Percentiles rank a stretch among this genome's conserved stretches.
Conservation (phyloP, 2,888 invertebrate species). For the Lacanobia oleracea region DNA sequence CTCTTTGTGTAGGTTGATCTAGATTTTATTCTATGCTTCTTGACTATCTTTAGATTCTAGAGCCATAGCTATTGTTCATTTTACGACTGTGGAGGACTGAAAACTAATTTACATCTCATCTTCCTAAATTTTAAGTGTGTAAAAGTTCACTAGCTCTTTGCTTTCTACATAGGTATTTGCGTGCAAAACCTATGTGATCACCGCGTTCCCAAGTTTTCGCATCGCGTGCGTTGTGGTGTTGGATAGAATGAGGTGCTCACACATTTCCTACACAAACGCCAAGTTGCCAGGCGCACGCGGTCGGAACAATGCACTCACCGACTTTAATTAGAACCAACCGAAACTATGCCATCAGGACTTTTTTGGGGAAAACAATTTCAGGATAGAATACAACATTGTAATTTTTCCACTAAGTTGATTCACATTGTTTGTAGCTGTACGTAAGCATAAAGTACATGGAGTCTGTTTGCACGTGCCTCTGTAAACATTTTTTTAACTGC, state of each 20-base stretch:
- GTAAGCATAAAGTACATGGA: conserved; percentile 12
- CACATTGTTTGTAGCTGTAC: neutral
- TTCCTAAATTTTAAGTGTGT: neutral
- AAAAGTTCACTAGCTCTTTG: neutral
- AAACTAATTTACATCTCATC: conserved; percentile 6
- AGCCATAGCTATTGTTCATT: conserved; percentile 26
- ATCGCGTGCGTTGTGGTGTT: conserved; percentile 34
- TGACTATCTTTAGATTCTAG: neutral
- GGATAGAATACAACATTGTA: neutral
- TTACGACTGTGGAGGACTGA: neutral
- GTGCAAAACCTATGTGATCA: conserved; percentile 23
- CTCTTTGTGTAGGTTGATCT: conserved; percentile 16
- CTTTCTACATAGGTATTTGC: conserved; percentile 3
- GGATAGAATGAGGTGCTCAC: conserved; percentile 23
- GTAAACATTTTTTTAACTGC: conserved; percentile 23
- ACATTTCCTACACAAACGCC: conserved; percentile 32
- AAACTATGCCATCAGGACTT: conserved; percentile 14
- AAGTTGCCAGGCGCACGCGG: conserved; percentile 23
- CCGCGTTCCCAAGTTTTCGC: conserved; percentile 26
- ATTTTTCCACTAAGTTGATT: neutral
- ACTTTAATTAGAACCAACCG: conserved; percentile 34
- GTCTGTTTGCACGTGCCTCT: conserved; percentile 15
- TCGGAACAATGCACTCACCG: conserved; percentile 40
- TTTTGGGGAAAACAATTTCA: conserved; percentile 2
- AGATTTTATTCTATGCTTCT: neutral